These are phyloP conservation scores for Trachelus iudaicus DNA, from an alignment of 2,888 invertebrate genomes.

Conservation along the genomic window DNA sequence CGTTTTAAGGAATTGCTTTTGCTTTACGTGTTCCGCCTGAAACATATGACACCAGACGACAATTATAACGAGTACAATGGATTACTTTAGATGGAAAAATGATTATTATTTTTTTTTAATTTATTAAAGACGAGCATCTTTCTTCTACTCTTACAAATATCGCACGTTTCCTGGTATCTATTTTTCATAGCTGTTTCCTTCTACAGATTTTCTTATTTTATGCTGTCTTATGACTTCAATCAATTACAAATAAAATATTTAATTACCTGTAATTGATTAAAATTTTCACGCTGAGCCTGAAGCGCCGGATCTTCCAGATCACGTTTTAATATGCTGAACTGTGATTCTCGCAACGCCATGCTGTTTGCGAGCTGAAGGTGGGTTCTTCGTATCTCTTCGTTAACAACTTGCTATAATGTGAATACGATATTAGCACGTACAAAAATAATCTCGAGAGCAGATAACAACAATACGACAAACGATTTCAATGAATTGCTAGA, in stretches of 20 bases:
- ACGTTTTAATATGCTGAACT: constrained; percentile 52
- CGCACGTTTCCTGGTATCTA: not conserved
- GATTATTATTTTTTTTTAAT: not conserved
- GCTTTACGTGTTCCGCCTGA: constrained; percentile 59
- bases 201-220: not conserved
- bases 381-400: constrained; percentile 46
- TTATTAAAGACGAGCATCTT: not conserved
- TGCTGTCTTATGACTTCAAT: not conserved
- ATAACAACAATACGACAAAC: too few relatives aligned
- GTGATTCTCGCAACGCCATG: constrained; percentile 51
- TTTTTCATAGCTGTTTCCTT: not conserved
- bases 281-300: constrained; percentile 47
- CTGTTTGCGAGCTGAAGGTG: constrained; percentile 51
- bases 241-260: not conserved
- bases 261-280: constrained; percentile 49
- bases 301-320: constrained; percentile 48
- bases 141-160: not conserved
- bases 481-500: too few relatives aligned
- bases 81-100: not conserved
- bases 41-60: not conserved
- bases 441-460: not conserved
- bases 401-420: constrained; percentile 42
- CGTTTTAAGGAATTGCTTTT: constrained; percentile 58
- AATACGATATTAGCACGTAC: not conserved
- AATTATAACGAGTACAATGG: not conserved